Evolutionary conservation across 1,140 invertebrate species (phyloP).

Genomic region (Anoplolepis gracilipes): DNA sequence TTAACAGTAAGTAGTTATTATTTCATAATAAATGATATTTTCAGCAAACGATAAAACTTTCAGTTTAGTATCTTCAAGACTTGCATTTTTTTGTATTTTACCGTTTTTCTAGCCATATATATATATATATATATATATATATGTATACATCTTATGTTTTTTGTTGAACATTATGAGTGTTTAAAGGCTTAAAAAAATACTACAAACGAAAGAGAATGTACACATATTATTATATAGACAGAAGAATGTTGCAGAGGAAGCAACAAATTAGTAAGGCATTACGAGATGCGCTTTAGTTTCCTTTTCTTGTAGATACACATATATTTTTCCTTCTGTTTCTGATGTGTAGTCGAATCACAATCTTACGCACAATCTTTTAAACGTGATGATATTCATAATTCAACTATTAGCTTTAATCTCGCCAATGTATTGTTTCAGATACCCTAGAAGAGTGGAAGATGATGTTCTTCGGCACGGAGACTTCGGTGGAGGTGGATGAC

Average conservation of each 20-base stretch:
- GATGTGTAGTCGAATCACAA: neutral
- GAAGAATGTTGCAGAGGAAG: neutral
- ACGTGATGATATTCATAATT: neutral
- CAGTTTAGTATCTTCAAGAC: slow-evolving; percentile 36
- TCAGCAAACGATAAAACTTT: neutral
- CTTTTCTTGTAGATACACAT: neutral
- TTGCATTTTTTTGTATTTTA: slow-evolving; percentile 13
- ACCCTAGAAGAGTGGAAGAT: slow-evolving; percentile 86
- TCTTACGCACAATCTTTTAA: neutral
- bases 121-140: neutral
- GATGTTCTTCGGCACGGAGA: slow-evolving; percentile 87
- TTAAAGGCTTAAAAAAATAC: neutral
- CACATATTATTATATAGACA: neutral
- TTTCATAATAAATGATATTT: neutral
- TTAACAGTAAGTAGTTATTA: slow-evolving; percentile 51
- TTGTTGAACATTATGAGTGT: neutral
- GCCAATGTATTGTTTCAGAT: slow-evolving; percentile 80
- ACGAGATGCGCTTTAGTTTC: neutral
- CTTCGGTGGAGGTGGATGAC: slow-evolving; percentile 83
- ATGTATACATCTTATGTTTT: neutral
- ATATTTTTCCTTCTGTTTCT: neutral
- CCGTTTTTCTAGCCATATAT: neutral
- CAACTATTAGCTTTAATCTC: neutral
- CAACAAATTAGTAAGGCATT: neutral
- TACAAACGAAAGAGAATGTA: neutral